Evolutionary conservation across 1,140 invertebrate genomes (phyloP).

Genomic region (Drosophila tani): DNA sequence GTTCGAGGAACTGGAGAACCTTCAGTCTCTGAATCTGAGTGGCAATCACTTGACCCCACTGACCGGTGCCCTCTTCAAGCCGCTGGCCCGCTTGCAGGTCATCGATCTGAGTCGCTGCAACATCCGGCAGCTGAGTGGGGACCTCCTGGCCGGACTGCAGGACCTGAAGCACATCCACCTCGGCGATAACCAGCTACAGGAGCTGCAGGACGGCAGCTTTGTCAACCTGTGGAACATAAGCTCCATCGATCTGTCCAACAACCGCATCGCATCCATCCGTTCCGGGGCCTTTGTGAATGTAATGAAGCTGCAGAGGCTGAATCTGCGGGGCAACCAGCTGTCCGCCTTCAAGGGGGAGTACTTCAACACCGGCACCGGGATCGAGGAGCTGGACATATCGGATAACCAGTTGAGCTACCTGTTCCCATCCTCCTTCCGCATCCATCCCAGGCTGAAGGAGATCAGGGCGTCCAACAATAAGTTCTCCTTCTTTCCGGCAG

Average conservation of each 20-base stretch:
- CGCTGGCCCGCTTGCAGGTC: constrained; percentile 87
- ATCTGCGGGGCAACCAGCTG: constrained; percentile 89
- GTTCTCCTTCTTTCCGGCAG: constrained; percentile 93
- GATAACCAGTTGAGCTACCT: constrained; percentile 92
- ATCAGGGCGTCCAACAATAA: constrained; percentile 90
- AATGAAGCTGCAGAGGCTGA: constrained; percentile 89
- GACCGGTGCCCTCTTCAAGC: constrained; percentile 87
- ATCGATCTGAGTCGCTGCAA: constrained; percentile 91
- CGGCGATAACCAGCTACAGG: constrained; percentile 89
- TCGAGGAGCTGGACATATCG: constrained; percentile 91
- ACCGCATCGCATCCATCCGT: constrained; percentile 91
- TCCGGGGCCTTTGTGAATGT: constrained; percentile 89
- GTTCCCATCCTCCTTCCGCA: constrained; percentile 92
- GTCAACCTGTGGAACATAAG: constrained; percentile 90
- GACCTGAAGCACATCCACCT: constrained; percentile 89
- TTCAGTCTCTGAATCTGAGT: constrained; percentile 92
- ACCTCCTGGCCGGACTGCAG: constrained; percentile 89
- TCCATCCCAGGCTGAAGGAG: constrained; percentile 90
- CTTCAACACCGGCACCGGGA: constrained; percentile 89
- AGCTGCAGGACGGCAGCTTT: constrained; percentile 90
- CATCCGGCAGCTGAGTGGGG: constrained; percentile 89
- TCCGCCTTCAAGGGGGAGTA: constrained; percentile 92
- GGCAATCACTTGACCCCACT: constrained; percentile 89
- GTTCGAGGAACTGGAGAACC: constrained; percentile 89
- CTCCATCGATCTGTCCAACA: constrained; percentile 90